A percentile compares a stretch with the other conserved stretches of the same genome.
phyloP scores from a whole-genome alignment of 2,797 vertebrate species.

The Neopelma chrysocephalum region DNA sequence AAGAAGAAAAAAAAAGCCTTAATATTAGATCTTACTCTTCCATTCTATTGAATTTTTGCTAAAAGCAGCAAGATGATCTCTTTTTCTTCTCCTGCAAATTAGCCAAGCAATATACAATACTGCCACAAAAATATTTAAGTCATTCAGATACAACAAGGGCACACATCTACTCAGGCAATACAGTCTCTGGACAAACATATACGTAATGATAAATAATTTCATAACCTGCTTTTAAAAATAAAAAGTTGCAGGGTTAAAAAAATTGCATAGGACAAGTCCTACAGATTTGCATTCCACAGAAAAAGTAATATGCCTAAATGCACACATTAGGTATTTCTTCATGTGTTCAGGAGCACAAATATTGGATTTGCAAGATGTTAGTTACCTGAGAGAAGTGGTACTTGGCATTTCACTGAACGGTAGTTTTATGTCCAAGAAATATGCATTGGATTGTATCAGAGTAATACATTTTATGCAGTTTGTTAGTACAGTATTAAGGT shows the following conservation, averaged over 20 bases:
- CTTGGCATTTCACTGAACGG: conserved; percentile 21
- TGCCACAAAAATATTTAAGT: neutral
- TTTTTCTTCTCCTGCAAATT: neutral
- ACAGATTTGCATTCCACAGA: neutral
- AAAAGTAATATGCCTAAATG: neutral
- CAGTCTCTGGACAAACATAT: neutral
- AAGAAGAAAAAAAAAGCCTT: neutral
- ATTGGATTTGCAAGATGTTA: conserved; percentile 41
- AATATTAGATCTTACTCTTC: neutral
- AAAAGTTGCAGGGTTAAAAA: neutral
- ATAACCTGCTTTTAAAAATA: neutral
- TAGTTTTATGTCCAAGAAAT: conserved; percentile 31
- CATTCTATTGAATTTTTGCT: neutral
- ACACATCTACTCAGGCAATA: neutral
- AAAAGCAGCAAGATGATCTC: neutral
- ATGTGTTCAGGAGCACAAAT: conserved; percentile 26
- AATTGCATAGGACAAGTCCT: neutral
- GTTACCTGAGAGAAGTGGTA: conserved; percentile 10
- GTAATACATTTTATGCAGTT: neutral
- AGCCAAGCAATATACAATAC: neutral
- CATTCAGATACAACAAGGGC: neutral
- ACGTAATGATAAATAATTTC: neutral
- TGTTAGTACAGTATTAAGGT: neutral
- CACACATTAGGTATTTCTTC: neutral
- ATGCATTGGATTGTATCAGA: neutral